These are phyloP conservation scores for Glyptemys insculpta DNA, from an alignment of 2,797 vertebrate genomes.

Conservation along the genomic window DNA sequence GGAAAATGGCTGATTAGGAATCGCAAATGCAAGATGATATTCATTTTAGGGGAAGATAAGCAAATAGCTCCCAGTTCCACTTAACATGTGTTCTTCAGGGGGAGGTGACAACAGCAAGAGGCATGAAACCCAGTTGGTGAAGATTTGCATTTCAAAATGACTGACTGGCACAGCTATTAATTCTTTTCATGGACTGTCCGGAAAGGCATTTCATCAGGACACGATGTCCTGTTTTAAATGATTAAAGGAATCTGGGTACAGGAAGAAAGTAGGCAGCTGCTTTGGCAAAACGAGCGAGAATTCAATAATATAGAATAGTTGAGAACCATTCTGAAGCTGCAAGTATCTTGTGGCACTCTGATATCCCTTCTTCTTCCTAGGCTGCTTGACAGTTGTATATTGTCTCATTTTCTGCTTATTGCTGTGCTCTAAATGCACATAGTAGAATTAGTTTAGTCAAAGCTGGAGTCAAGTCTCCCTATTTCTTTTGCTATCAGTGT, in stretches of 20 bases:
- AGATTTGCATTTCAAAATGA: conserved; percentile 71
- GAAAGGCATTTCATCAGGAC: conserved; percentile 53
- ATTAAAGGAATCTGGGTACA: conserved; percentile 56
- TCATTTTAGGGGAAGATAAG: background rate
- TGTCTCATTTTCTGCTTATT: background rate
- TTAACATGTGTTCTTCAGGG: background rate
- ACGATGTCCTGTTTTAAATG: conserved; percentile 39
- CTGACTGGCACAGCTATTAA: conserved; percentile 57
- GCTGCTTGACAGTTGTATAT: background rate
- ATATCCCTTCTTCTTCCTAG: background rate
- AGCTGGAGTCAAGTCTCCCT: background rate
- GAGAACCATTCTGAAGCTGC: conserved; percentile 18
- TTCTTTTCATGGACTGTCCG: conserved; percentile 34
- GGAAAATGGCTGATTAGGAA: background rate
- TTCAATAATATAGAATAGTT: background rate
- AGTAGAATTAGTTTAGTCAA: background rate
- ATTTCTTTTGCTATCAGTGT: background rate
- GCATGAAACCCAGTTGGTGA: conserved; percentile 39
- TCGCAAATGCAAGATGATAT: background rate
- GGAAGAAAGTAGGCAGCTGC: conserved; percentile 50
- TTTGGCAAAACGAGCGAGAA: conserved; percentile 18
- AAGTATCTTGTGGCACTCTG: background rate
- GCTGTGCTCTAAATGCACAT: background rate
- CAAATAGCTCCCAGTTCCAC: background rate
- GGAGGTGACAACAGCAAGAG: conserved; percentile 8